Conservation (phyloP, 2,888 invertebrate genomes). For the Psylliodes chrysocephalus region DNA sequence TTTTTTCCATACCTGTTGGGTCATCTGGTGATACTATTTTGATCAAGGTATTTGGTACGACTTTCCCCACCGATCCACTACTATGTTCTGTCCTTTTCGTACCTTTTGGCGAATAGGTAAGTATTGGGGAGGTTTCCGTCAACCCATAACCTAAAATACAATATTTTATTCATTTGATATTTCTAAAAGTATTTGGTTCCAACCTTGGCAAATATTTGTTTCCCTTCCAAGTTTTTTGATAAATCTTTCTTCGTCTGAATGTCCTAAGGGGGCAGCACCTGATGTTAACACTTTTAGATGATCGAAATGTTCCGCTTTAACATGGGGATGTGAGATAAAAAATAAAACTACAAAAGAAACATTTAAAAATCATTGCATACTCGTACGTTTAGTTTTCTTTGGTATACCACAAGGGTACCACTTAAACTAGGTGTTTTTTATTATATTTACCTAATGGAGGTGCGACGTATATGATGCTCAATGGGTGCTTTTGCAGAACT, state of each 20-base stretch:
- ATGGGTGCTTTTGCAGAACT: constrained; percentile 72
- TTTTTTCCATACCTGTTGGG: constrained; percentile 43
- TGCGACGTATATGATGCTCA: constrained; percentile 70
- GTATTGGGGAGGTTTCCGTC: constrained; percentile 76
- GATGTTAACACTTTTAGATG: constrained; percentile 67
- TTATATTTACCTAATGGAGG: constrained; percentile 70
- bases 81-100: constrained; percentile 22
- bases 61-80: constrained; percentile 67
- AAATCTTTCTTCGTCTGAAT: constrained; percentile 68
- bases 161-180: too few species aligned
- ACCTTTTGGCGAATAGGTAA: constrained; percentile 59
- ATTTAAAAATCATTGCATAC: neutral
- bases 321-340: constrained; percentile 72
- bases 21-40: constrained; percentile 70
- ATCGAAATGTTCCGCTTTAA: constrained; percentile 69
- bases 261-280: constrained; percentile 78
- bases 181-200: constrained; percentile 7
- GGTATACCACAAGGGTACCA: too few species aligned
- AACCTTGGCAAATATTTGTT: constrained; percentile 58
- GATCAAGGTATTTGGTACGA: constrained; percentile 71
- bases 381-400: too few species aligned
- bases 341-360: constrained; percentile 70
- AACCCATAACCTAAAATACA: constrained; percentile 75
- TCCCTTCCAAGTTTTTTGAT: constrained; percentile 62
- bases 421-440: too few species aligned